phyloP scores from a whole-genome alignment of 2,797 vertebrate genomes.

The Paramormyrops hopkinsi region DNA sequence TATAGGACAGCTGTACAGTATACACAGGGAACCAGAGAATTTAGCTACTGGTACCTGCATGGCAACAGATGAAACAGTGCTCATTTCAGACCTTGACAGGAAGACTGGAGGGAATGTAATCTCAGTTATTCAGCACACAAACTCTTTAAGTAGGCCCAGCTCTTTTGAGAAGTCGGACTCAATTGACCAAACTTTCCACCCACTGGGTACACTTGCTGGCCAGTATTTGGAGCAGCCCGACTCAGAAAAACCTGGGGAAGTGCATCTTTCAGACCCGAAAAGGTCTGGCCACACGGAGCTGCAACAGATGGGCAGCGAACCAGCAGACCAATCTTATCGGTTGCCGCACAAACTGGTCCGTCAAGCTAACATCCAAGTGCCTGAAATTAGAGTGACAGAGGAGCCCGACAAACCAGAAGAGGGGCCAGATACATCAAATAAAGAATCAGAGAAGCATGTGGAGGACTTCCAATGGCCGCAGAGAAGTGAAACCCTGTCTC shows the following conservation, averaged over 20 bases:
- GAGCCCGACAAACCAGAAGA: constrained; percentile 94
- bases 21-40: constrained; percentile 58
- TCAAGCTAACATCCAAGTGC: constrained; percentile 96
- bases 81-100: constrained; percentile 61
- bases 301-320: constrained; percentile 45
- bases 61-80: constrained; percentile 62
- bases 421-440: constrained; percentile 70
- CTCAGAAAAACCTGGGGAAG: constrained; percentile 58
- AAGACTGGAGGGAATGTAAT: constrained; percentile 87
- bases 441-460: constrained; percentile 80
- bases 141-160: constrained; percentile 79
- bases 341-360: constrained; percentile 78
- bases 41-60: constrained; percentile 64
- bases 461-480: constrained; percentile 99
- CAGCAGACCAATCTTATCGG: constrained; percentile 64
- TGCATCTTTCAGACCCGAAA: constrained; percentile 59
- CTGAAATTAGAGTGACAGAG: constrained; percentile 94
- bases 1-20: constrained; percentile 54
- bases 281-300: constrained; percentile 49
- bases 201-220: constrained; percentile 24
- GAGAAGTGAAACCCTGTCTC: constrained; percentile 95
- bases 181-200: constrained; percentile 17
- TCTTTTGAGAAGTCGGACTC: constrained; percentile 65
- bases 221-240: constrained; percentile 39
- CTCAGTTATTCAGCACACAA: constrained; percentile 98